Conservation (phyloP, 2,888 invertebrate species). For the Lithophane semibrunnea region DNA sequence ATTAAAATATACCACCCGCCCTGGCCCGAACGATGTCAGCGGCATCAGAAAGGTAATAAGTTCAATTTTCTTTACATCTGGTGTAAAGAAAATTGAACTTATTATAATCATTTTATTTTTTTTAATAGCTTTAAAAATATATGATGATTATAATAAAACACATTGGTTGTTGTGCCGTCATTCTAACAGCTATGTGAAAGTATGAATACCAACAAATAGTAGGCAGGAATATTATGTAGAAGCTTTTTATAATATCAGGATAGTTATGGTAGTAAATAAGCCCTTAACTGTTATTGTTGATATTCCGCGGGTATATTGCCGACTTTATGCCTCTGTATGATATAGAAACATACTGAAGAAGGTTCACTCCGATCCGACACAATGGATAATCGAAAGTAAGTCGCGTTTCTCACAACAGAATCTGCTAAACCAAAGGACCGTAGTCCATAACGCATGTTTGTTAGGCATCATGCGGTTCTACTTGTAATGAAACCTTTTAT, state of each 20-base stretch:
- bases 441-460: neutral
- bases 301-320: constrained; percentile 29
- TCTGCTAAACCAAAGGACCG: neutral
- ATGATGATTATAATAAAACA: neutral
- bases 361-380: neutral
- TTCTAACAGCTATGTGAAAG: neutral
- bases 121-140: neutral
- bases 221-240: constrained; percentile 26
- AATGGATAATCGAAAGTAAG: neutral
- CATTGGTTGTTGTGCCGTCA: neutral
- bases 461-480: neutral
- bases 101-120: too few species aligned
- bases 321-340: constrained; percentile 17
- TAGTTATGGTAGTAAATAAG: constrained; percentile 33
- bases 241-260: constrained; percentile 29
- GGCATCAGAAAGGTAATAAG: neutral
- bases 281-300: constrained; percentile 49
- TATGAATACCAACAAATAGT: constrained; percentile 6
- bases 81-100: neutral
- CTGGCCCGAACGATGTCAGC: neutral
- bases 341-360: neutral
- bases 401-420: neutral
- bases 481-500: neutral
- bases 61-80: too few species aligned
- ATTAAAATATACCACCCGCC: constrained; percentile 20